Evolutionary conservation across 2,888 invertebrate species (phyloP), one percentile per base, ranked within the genome.

Genomic region (Terebella lapidaria): DNA sequence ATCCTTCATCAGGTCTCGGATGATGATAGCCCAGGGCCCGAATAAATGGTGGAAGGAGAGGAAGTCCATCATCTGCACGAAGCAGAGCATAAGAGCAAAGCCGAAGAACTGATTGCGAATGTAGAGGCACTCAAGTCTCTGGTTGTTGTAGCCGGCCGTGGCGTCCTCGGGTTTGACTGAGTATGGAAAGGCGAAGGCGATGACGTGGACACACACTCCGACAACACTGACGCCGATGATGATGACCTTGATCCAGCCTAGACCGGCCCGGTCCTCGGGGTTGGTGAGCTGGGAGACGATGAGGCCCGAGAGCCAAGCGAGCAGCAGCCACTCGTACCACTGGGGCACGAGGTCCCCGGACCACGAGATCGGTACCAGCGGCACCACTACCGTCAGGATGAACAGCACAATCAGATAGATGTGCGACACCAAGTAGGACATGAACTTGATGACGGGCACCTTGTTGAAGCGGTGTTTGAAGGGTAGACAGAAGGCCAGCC

Each of bases 1-100:
- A 81, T 95, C 94, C 80, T 82, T 81, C 76, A 84, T 80, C 29
- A 84, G 73, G 69, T 83, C 82, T 25, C 96, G 92, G 75, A 99
- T 99, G 80, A 99, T 99, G 77, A 99, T 99, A 30, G 97, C 97
- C 99, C 99, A 99, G 0, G 99, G 99, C 53, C 99, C 99, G 79
- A 99, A 99, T 24, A 99, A 85, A 82, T 99, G 94, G 82, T 99
- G 99, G 80, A 99, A 99, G 26, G 96, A 96, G 54, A 99, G 84
- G 81, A 99, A 99, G 84, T 84, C 84, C 75, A 97, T 84, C 74
- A 97, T 92, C 83, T 97, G 95, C 54, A 99, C 94, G 83, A 97
- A 99, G 58, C 95, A 94, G 72, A 96, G 84, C 63, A 99, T 85
- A 79, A 99, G 90, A 59, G 94, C 92, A 75, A 96, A 84, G 0